Base-by-base conservation (phyloP, 2,888 invertebrate genomes). In the Carabus problematicus region DNA sequence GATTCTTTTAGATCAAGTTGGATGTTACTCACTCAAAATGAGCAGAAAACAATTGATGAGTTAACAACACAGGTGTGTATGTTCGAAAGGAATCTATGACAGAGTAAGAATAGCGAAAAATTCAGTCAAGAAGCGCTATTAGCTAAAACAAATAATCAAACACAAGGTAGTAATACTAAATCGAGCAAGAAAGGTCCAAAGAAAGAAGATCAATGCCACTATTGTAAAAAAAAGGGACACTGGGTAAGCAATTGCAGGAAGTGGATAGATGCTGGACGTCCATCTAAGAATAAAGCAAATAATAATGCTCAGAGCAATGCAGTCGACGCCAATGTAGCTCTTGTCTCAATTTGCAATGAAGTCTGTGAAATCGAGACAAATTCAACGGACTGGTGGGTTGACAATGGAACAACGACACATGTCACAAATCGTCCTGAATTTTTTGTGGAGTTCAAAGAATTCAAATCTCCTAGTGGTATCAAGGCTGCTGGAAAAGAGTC, bases 331-430 rank as follows among this genome's bases (percentile, higher is more conserved):
- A 64, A 63, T 63, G 64, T 70, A 60, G 69, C 68, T 58, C 64
- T 72, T 12, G 3, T 41, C 58, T 41, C 71, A n/a, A 42, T 74
- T 41, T 59, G 72, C 56, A 68, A 70, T 39, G 74, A 75, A 49
- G 70, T 62, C 43, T 69, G 11, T 52, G 11, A 40, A 18, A 14
- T 66, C n/a, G 70, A 73, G 54, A 49, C 14, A 45, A 47, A 64
- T 71, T 55, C 71, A 63, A 29, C 42, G 14, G 71, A 70, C 11
- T 77, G 76, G 77, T 77, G 74, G 75, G 74, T 78, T 7, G 77
- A 78, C 62, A 78, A 77, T 60, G 78, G 75, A 19, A 77, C 76
- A 14, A 77, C 76, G 14, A 76, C 71, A 8, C 77, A 77, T 63
- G 73, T 77, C 40, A 73, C 74, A 3, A 73, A 73, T 64, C 64